Evolutionary conservation across 2,797 vertebrate genomes (phyloP), one percentile per base, ranked within the genome.

Genomic region (Sebastes iracundus): DNA sequence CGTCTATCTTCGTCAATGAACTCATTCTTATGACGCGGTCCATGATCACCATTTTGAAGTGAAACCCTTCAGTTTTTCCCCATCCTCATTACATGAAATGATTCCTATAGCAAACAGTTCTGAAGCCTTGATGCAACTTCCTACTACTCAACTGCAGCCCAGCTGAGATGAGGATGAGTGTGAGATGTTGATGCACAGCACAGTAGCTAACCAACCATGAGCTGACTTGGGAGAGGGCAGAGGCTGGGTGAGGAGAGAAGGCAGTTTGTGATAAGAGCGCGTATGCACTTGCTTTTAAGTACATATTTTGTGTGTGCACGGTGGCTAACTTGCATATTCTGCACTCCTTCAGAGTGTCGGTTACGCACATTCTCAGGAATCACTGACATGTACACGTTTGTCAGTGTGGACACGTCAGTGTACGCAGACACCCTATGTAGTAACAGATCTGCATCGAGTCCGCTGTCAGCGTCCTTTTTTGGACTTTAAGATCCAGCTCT

Each of bases 141-240:
- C 70, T 67, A 25, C 70, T 74, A 70, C 67, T 80, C 49, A 42
- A 61, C 79, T 76, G 77, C 35, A 25, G 72, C 53, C 23, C 52
- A 28, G 81, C 71, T 67, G 81, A 93, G 88, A 92, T 64, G 84
- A 90, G 42, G 79, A 90, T 70, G 82, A 82, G 32, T 56, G 62
- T 85, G 94, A 95, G 94, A 93, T 95, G 93, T 94, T 55, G 53
- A 86, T n/a, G 73, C 88, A 89, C 92, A 87, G 90, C 90, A 93
- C 93, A 93, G 92, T 84, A 92, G 81, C 94, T 82, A 86, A 88
- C 86, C 88, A 84, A 89, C 84, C 86, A 82, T 64, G 84, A 88
- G 84, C 88, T 83, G 83, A 84, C 79, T 28, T 77, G 82, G 83
- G 83, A 90, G 88, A 89, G 84, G 76, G 77, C 70, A 7, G 64